Evolutionary conservation across 2,113 vertebrate genomes (phyloP).

Genomic region (Trogon surrucura): DNA sequence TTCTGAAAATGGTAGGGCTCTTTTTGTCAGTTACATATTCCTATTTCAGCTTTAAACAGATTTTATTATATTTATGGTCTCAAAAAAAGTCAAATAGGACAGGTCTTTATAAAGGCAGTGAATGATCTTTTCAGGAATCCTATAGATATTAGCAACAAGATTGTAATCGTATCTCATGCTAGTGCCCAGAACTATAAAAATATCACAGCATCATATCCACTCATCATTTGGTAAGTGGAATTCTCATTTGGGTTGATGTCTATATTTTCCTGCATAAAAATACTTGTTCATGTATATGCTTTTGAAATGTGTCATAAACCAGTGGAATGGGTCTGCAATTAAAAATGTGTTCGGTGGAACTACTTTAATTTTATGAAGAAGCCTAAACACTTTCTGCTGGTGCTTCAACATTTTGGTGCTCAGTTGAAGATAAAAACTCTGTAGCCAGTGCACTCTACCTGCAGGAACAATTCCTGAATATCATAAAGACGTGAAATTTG

Average conservation of each 20-base stretch:
- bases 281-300: neutral
- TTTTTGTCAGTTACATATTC: neutral
- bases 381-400: neutral
- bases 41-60: neutral
- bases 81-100: neutral
- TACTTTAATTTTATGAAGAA: neutral
- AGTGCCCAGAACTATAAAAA: neutral
- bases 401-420: neutral
- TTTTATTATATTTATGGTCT: neutral
- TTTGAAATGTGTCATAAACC: neutral
- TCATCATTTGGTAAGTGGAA: neutral
- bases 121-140: constrained; percentile 4
- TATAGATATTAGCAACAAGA: neutral
- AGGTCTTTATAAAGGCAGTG: neutral
- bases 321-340: neutral
- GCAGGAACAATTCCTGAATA: neutral
- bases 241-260: neutral
- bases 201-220: neutral
- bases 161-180: neutral
- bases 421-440: neutral
- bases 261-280: neutral
- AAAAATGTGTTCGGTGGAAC: neutral
- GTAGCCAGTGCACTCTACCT: neutral
- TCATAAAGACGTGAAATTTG: neutral
- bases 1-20: neutral